phyloP scores from a whole-genome alignment of 2,888 invertebrate species.

The Meliscaeva auricollis region DNA sequence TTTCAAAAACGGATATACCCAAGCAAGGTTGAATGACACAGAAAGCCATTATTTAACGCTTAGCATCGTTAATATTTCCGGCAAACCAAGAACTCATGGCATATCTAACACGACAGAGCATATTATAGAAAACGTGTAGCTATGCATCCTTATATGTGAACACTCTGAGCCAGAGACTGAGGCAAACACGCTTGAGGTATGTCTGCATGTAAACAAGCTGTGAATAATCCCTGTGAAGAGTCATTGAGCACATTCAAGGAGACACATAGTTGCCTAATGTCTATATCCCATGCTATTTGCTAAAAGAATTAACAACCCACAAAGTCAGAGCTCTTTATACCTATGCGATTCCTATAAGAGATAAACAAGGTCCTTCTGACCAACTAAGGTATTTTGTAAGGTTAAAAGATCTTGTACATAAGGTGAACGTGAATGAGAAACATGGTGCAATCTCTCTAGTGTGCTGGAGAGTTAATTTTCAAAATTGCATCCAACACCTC shows the following conservation, averaged over 20 bases:
- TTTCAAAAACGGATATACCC: neutral
- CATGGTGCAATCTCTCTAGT: neutral
- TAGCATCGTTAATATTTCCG: constrained; percentile 50
- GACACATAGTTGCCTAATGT: constrained; percentile 23
- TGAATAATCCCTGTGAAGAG: constrained; percentile 40
- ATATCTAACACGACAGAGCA: constrained; percentile 16
- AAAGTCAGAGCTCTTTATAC: constrained; percentile 12
- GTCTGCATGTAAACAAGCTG: constrained; percentile 20
- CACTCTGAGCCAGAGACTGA: neutral
- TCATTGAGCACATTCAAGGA: constrained; percentile 31
- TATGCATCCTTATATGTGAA: neutral
- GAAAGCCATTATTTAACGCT: constrained; percentile 42
- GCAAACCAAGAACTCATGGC: constrained; percentile 20
- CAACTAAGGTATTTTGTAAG: neutral
- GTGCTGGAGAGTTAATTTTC: constrained; percentile 18
- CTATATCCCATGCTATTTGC: constrained; percentile 8
- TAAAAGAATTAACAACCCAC: constrained; percentile 34
- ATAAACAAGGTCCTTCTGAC: neutral
- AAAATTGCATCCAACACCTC: constrained; percentile 11
- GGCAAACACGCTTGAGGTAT: constrained; percentile 21
- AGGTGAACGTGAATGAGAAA: neutral
- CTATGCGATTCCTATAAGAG: neutral
- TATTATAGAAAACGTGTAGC: neutral
- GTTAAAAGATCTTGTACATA: neutral
- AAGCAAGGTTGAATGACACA: constrained; percentile 6